Conservation (phyloP, 2,113 vertebrate species). For the Microtus oregoni region DNA sequence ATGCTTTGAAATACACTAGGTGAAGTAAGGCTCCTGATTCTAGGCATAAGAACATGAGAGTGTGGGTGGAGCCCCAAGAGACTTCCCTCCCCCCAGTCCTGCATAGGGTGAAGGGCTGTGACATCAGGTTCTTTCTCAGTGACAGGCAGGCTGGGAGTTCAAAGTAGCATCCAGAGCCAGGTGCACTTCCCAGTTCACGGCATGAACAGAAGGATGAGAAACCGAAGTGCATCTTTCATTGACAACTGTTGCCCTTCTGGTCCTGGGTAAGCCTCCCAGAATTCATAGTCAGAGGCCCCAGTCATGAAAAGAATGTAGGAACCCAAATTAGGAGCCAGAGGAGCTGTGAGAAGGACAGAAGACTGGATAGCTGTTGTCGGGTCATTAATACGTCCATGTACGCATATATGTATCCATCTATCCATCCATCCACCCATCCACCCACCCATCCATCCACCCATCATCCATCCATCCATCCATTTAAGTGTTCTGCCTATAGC, state of each 20-base stretch:
- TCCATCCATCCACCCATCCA: background rate
- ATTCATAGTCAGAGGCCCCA: background rate
- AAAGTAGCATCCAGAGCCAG: background rate
- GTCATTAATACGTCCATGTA: background rate
- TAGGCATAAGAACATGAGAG: background rate
- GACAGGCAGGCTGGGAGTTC: background rate
- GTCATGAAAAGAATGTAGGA: background rate
- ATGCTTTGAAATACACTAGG: background rate
- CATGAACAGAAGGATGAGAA: background rate
- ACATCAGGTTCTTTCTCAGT: fast-evolving
- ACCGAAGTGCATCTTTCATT: background rate
- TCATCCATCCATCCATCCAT: too few relatives aligned
- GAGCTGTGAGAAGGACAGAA: background rate
- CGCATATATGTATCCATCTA: background rate
- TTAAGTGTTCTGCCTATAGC: background rate
- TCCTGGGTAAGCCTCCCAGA: background rate
- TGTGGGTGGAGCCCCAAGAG: fast-evolving
- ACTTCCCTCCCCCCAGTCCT: background rate
- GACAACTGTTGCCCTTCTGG: background rate
- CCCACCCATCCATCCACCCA: background rate
- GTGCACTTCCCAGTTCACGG: background rate
- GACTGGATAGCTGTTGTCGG: background rate
- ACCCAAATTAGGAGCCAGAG: background rate
- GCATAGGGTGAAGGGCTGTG: background rate
- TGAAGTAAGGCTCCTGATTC: background rate